Evolutionary conservation across 2,797 vertebrate species (phyloP).

Genomic region (Phataginus tricuspis): DNA sequence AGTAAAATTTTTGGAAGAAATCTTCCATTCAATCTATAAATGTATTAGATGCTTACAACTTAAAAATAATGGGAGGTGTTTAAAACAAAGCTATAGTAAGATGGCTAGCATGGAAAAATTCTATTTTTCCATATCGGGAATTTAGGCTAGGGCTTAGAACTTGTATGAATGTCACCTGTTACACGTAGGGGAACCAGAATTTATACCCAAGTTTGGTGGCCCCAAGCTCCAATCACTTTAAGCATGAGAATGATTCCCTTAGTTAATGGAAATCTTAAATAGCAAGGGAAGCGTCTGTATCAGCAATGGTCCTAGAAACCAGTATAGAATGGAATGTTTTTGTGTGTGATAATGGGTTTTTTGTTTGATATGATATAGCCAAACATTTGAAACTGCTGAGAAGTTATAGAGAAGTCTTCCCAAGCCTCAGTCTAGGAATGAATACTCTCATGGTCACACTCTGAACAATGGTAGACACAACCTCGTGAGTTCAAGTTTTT

Average conservation of each 20-base stretch:
- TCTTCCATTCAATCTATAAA: not conserved
- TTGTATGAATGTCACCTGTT: too few species aligned
- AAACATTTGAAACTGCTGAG: not conserved
- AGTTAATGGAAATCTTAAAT: not conserved
- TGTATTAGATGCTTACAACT: not conserved
- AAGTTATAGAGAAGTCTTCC: not conserved
- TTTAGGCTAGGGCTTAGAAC: not conserved
- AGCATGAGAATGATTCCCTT: not conserved
- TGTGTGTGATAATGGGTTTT: not conserved
- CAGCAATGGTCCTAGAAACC: not conserved
- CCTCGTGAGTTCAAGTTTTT: not conserved
- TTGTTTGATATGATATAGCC: not conserved
- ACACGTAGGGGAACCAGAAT: not conserved
- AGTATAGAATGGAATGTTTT: not conserved
- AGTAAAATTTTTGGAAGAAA: not conserved
- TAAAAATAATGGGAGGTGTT: too few species aligned
- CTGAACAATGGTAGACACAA: not conserved
- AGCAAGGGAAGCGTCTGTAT: not conserved
- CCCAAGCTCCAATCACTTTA: not conserved
- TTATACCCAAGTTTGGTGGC: not conserved
- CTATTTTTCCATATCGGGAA: not conserved
- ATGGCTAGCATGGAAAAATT: not conserved
- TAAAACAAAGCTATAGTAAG: too few species aligned
- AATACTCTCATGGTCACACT: not conserved
- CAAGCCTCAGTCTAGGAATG: not conserved